Conservation (phyloP, 1,140 invertebrate genomes). For the Microplitis demolitor region DNA sequence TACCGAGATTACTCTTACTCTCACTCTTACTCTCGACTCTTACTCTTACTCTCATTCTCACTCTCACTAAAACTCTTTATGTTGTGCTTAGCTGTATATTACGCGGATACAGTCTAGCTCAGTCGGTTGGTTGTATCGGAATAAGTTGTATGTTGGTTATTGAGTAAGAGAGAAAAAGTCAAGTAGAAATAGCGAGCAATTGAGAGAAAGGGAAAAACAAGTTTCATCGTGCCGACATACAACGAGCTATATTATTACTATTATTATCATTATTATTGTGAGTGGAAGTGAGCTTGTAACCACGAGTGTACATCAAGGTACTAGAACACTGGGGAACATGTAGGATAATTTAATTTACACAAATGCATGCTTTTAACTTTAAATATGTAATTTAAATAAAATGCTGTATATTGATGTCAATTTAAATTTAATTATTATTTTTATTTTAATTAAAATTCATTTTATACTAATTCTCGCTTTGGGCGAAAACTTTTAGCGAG, state of each 20-base stretch:
- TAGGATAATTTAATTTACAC: no score
- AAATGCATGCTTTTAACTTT: no score
- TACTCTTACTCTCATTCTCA: background rate
- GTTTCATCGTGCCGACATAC: constrained; percentile 22
- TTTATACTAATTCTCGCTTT: no score
- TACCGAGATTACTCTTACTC: constrained; percentile 53
- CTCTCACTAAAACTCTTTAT: background rate
- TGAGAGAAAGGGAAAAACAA: constrained; percentile 17
- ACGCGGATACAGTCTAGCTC: background rate
- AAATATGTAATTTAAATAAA: no score
- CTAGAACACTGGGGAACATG: no score
- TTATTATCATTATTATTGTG: no score
- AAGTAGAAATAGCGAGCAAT: background rate
- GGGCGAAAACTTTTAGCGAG: no score
- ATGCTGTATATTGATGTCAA: no score
- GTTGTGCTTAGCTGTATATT: background rate
- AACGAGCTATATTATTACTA: background rate
- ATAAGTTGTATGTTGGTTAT: background rate
- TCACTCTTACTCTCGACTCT: constrained; percentile 50
- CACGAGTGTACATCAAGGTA: no score
- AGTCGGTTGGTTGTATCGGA: no score
- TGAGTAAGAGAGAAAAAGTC: background rate
- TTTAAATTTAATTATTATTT: no score
- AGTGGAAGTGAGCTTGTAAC: background rate
- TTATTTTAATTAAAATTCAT: no score